Base-by-base conservation (phyloP, 2,797 vertebrate genomes). In the Brachyrhaphis roseni region DNA sequence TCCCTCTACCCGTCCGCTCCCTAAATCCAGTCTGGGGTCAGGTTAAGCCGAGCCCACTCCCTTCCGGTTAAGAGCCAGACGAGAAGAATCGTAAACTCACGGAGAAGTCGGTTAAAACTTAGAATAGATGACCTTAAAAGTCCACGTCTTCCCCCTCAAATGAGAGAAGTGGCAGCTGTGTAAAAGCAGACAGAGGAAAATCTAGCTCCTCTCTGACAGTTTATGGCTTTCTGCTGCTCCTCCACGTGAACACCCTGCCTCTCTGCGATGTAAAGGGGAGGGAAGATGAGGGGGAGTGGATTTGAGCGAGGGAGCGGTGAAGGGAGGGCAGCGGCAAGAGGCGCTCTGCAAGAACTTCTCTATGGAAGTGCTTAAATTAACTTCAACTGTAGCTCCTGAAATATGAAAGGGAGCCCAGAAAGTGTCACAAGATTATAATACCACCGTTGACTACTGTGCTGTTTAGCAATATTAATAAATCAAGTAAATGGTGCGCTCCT, bases 21-120 rank as follows among this genome's bases (percentile, higher is more conserved):
- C 94, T 84, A 92, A 92, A 90, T 88, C 85, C 95, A 93, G 91
- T 75, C 94, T 92, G 92, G 51, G 51, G 90, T 78, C 28, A 70
- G 66, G 41, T 34, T 10, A 51, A 74, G 28, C 43, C 23, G 41
- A 93, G 93, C 86, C 94, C 93, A 12, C 53, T 93, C 89, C 80
- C 94, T 88, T 88, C 64, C 4, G 8, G 36, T 39, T 10, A 57
- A 74, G n/a, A 46, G 68, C 43, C 43, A 84, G 81, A 62, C 78
- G 90, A 51, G 77, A 79, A 86, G 86, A 53, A 39, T 59, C 0
- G 26, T 77, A 83, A 74, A 79, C 83, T 77, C 13, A 78, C 86
- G 75, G 46, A 31, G 26, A 74, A 53, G 47, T 51, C 31, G 16
- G 10, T 26, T 36, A 74, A 53, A 88, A 72, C 13, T 72, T 28